Evolutionary conservation across 2,888 invertebrate species (phyloP).

Genomic region (Stenolophus ochropezus): DNA sequence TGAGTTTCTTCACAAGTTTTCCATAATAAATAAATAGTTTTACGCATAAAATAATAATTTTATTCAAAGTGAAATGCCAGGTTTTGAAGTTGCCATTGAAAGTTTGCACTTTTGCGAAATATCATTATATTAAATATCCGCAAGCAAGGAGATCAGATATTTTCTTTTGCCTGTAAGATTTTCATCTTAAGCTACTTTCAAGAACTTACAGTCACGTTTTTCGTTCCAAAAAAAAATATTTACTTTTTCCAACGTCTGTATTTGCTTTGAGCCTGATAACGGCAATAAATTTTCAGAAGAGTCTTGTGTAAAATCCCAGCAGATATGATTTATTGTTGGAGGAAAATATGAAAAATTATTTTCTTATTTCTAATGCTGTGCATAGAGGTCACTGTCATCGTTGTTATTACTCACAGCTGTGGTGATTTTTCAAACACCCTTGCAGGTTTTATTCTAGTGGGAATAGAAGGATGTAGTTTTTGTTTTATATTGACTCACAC

Average conservation of each 20-base stretch:
- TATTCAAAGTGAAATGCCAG: background rate
- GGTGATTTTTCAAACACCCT: conserved; percentile 1
- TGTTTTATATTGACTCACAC: conserved; percentile 12
- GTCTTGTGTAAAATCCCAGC: conserved; percentile 36
- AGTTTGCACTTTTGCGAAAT: background rate
- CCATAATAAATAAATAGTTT: background rate
- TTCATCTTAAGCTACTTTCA: conserved; percentile 38
- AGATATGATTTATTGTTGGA: conserved; percentile 41
- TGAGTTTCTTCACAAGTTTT: background rate
- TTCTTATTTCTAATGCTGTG: conserved; percentile 45
- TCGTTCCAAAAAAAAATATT: conserved; percentile 45
- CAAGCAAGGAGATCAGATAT: conserved; percentile 22
- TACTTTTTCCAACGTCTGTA: conserved; percentile 46
- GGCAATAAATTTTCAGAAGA: conserved; percentile 40
- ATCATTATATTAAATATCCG: conserved; percentile 28
- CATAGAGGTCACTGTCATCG: conserved; percentile 29
- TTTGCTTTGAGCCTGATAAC: conserved; percentile 46
- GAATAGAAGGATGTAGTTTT: conserved; percentile 9
- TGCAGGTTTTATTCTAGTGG: background rate
- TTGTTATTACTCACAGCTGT: conserved; percentile 4
- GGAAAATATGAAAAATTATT: conserved; percentile 49
- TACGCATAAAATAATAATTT: background rate
- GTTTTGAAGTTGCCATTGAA: background rate
- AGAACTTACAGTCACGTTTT: conserved; percentile 36
- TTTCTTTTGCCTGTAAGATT: conserved; percentile 16